Percentiles rank a stretch among this genome's conserved stretches.
phyloP scores from a whole-genome alignment of 2,113 vertebrate genomes.

The Pangasianodon gigas region DNA sequence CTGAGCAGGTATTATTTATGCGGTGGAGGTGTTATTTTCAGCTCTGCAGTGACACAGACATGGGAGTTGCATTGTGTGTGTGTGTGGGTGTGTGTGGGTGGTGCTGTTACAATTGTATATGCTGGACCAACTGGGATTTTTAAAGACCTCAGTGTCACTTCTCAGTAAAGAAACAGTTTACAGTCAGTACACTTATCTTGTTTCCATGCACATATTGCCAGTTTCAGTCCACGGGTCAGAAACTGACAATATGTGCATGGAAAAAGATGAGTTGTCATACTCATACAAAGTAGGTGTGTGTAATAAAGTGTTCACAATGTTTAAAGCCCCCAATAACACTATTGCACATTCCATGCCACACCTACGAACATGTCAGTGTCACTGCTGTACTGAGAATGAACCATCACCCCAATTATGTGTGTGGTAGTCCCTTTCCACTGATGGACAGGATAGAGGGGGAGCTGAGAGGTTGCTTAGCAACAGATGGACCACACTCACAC shows the following conservation, averaged over 20 bases:
- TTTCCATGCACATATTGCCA: no score
- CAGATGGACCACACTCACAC: not conserved
- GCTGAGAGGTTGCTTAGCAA: constrained; percentile 10
- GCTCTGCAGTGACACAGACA: not conserved
- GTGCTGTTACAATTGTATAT: not conserved
- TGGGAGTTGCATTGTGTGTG: not conserved
- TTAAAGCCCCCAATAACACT: not conserved
- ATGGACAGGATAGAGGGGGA: not conserved
- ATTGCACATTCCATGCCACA: not conserved
- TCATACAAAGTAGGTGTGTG: not conserved
- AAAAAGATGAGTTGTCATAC: not conserved
- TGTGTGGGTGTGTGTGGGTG: not conserved
- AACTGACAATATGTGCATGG: not conserved
- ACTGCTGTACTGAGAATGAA: not conserved
- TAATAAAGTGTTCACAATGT: not conserved
- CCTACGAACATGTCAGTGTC: not conserved
- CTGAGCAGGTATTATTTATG: not conserved
- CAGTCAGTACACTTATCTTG: no score
- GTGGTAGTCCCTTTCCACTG: not conserved
- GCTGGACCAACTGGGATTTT: not conserved
- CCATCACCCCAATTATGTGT: not conserved
- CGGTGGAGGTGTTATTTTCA: not conserved
- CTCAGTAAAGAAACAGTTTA: not conserved
- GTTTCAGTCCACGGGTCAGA: not conserved
- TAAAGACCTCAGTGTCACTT: not conserved